These are phyloP conservation scores for Telmatherina bonti DNA, from an alignment of 2,797 vertebrate genomes.

Conservation along the genomic window DNA sequence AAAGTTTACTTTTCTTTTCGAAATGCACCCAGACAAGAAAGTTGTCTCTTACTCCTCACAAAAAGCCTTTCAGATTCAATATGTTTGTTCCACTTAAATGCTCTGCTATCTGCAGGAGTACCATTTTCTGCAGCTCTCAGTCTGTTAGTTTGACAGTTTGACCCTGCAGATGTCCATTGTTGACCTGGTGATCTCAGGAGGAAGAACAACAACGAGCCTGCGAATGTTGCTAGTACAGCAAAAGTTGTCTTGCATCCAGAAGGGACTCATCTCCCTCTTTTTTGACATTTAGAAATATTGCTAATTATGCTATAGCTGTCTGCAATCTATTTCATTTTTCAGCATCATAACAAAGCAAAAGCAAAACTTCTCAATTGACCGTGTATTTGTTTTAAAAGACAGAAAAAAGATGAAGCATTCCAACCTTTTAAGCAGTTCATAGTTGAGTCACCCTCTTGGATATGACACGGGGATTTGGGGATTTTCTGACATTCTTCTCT, in stretches of 20 bases:
- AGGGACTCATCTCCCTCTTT: no score
- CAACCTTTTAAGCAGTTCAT: no score
- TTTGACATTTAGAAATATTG: no score
- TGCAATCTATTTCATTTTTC: background rate
- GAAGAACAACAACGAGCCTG: slow-evolving; percentile 27
- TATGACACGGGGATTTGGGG: background rate
- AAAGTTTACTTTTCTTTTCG: slow-evolving; percentile 11
- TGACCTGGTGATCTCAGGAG: slow-evolving; percentile 20
- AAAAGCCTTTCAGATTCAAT: background rate
- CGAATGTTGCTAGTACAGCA: slow-evolving; percentile 14
- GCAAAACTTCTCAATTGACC: background rate
- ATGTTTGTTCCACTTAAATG: background rate
- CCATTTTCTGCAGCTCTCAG: slow-evolving; percentile 13
- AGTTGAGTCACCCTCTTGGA: background rate
- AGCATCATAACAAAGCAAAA: background rate
- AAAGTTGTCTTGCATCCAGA: background rate
- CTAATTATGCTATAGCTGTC: no score
- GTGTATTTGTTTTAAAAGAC: background rate
- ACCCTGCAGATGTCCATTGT: slow-evolving; percentile 49
- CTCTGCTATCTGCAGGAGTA: slow-evolving; percentile 21
- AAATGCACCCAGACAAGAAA: background rate
- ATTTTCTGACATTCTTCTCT: background rate
- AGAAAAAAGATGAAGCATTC: background rate
- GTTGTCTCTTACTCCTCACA: slow-evolving; percentile 9
- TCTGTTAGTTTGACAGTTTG: slow-evolving; percentile 30